Base-by-base conservation (phyloP, 1,140 invertebrate genomes). In the Lordiphosa mommai region DNA sequence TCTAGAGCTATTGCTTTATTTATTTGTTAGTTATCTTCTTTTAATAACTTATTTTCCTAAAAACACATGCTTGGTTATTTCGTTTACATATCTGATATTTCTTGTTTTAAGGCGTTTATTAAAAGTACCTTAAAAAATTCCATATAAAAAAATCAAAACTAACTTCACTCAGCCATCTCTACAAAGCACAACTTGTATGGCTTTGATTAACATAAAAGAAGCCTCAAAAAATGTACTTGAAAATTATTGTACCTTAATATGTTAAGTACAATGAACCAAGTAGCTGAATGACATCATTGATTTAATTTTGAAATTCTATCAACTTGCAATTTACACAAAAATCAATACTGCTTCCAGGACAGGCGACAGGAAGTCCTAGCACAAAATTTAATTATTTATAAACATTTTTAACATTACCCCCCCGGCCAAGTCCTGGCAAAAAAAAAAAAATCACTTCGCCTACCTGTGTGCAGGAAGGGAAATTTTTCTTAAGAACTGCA, bases 351-450 rank as follows among this genome's bases (percentile, higher is more conserved):
- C 4, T 27, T n/a, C 34, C 55, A 14, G 40, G 52, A 50, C 51
- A 27, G 14, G 43, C 7, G 57, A 34, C 43, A 60, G 23, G 23
- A 27, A 7, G 23, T 27, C 23, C 23, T 27, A 27, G 23, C 23
- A 6, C 23, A 47, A 6, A 56, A 57, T 73, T 80, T 69, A 80
- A 79, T 79, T 80, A 79, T 79, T 79, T 73, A 79, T 68, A 69
- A 73, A 40, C 32, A 67, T 47, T 61, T 56, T 10, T 20, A 41
- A 33, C 27, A 37, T 29, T 40, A 27, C 14, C 23, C 29, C 30
- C 17, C 38, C 20, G 38, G 17, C 6, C 17, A 41, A 38, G 27
- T 33, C 33, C 29, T 14, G 33, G 32, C 9, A 20, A 33, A 46
- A 27, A 27, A 46, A 27, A 27, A 5, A 27, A 27, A 74, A 64